Conservation (phyloP, 2,888 invertebrate genomes). For the Rhagophthalmus giganteus region DNA sequence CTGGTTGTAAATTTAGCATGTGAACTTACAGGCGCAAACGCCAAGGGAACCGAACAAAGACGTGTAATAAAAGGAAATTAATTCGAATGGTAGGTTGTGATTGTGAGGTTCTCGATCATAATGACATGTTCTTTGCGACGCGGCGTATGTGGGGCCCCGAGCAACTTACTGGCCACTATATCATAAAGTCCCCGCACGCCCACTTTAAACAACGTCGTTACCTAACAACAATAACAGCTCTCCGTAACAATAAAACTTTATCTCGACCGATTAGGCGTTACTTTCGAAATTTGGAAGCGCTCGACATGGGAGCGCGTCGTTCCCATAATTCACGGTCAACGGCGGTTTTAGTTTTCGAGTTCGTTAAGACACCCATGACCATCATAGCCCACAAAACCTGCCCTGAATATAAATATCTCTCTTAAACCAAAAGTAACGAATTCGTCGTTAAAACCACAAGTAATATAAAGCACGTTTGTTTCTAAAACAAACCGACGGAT, state of each 20-base stretch:
- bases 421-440: background rate
- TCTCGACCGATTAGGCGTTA: too few species aligned
- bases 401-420: constrained; percentile 6
- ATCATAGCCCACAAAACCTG: constrained; percentile 15
- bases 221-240: constrained; percentile 57
- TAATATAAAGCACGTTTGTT: too few species aligned
- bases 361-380: constrained; percentile 3
- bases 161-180: constrained; percentile 49
- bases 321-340: constrained; percentile 2
- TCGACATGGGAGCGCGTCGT: background rate
- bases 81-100: constrained; percentile 35
- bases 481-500: constrained; percentile 16
- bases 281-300: too few species aligned
- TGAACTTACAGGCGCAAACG: constrained; percentile 14
- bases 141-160: constrained; percentile 47
- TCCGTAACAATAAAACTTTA: too few species aligned
- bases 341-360: background rate
- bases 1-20: constrained; percentile 9
- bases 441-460: background rate
- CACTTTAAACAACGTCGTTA: constrained; percentile 55
- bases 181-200: constrained; percentile 52
- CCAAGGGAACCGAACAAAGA: constrained; percentile 9
- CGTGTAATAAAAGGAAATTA: constrained; percentile 33
- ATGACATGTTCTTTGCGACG: constrained; percentile 49
- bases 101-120: constrained; percentile 49